Percentiles rank a stretch among this genome's conserved stretches.
Conservation (phyloP, 2,888 invertebrate genomes). For the Graphium colonna region DNA sequence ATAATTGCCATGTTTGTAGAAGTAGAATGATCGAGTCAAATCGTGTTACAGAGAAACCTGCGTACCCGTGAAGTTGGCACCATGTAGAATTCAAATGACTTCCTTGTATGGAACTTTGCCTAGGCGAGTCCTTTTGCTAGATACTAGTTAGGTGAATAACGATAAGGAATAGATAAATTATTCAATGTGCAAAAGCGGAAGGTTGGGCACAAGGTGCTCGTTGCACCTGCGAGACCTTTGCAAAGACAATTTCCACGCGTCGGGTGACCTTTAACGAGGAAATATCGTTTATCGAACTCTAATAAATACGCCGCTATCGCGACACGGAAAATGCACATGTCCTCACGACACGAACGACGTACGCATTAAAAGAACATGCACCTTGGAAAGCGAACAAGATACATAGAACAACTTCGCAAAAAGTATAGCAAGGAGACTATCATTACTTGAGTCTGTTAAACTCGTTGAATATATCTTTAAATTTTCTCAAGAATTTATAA, state of each 20-base stretch:
- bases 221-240: constrained; percentile 55
- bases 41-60: not conserved
- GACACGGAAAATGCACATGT: not conserved
- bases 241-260: constrained; percentile 27
- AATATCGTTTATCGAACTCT: not conserved
- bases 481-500: no score
- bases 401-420: no score
- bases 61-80: constrained; percentile 6
- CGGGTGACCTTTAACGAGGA: constrained; percentile 8
- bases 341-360: not conserved
- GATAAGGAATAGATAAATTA: constrained; percentile 59
- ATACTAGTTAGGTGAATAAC: constrained; percentile 30
- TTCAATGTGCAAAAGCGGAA: constrained; percentile 61
- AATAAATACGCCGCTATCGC: not conserved
- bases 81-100: constrained; percentile 50
- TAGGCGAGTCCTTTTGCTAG: constrained; percentile 20
- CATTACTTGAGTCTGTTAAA: no score
- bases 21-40: no score
- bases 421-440: no score
- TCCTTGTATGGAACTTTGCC: constrained; percentile 37
- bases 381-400: no score
- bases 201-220: constrained; percentile 63
- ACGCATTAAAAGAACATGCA: not conserved
- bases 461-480: no score
- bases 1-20: no score